A percentile compares a stretch with the other conserved stretches of the same genome.
Conservation (phyloP, 2,113 vertebrate genomes). For the Apteryx owenii region DNA sequence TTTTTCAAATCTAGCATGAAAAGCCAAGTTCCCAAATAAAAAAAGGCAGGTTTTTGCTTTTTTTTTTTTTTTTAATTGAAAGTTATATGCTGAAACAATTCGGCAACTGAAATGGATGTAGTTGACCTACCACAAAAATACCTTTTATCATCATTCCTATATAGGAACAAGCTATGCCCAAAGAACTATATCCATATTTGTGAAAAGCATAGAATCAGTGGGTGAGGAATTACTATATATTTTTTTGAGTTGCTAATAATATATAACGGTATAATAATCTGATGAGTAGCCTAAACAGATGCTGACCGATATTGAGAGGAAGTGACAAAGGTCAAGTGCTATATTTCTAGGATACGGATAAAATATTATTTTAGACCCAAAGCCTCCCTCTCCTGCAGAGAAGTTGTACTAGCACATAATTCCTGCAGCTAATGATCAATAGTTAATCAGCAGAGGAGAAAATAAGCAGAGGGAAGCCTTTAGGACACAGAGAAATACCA, state of each 20-base stretch:
- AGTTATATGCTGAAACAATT: background rate
- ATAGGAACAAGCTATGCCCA: background rate
- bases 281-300: background rate
- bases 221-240: background rate
- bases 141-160: background rate
- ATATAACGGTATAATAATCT: background rate
- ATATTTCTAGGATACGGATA: background rate
- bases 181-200: background rate
- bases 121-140: background rate
- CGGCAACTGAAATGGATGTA: background rate
- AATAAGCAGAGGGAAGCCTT: background rate
- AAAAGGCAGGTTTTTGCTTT: background rate
- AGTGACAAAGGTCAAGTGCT: background rate
- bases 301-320: background rate
- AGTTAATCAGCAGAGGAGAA: conserved; percentile 20
- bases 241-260: background rate
- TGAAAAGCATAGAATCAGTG: background rate
- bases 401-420: background rate
- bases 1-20: background rate
- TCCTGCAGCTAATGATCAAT: conserved; percentile 31
- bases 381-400: background rate
- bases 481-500: background rate
- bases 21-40: background rate
- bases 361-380: conserved; percentile 30
- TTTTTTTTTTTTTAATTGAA: background rate